Evolutionary conservation across 2,797 vertebrate species (phyloP).

Genomic region (Ctenosaura bakeri): DNA sequence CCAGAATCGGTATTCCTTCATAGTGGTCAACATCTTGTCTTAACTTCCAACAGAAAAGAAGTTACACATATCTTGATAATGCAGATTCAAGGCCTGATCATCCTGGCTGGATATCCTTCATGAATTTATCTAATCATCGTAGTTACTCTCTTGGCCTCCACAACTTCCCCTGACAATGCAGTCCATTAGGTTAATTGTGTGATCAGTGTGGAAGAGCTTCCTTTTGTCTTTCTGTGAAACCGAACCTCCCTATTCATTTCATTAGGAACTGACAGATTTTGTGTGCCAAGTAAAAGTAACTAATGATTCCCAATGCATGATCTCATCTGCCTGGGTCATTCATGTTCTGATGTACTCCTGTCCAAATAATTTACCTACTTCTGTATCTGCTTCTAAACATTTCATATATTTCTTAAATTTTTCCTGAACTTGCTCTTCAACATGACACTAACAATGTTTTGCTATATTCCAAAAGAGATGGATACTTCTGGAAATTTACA

Average conservation of each 20-base stretch:
- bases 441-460: neutral
- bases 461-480: neutral
- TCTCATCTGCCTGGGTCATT: slow-evolving; percentile 5
- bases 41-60: neutral
- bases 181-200: slow-evolving; percentile 34
- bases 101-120: slow-evolving; percentile 3
- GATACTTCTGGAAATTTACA: neutral
- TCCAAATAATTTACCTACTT: neutral
- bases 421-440: neutral
- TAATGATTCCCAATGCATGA: neutral
- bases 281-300: neutral
- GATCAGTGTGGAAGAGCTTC: neutral
- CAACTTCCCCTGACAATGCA: slow-evolving; percentile 10
- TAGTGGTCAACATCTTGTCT: neutral
- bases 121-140: slow-evolving; percentile 8
- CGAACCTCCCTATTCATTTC: neutral
- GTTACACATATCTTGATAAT: neutral
- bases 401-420: neutral
- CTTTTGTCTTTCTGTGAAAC: neutral
- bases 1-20: neutral
- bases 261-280: neutral
- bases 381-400: neutral
- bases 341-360: neutral
- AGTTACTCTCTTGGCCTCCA: neutral
- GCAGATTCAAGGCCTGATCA: neutral